These are phyloP conservation scores for Psylliodes chrysocephalus DNA, from an alignment of 2,888 invertebrate genomes.

Conservation along the genomic window DNA sequence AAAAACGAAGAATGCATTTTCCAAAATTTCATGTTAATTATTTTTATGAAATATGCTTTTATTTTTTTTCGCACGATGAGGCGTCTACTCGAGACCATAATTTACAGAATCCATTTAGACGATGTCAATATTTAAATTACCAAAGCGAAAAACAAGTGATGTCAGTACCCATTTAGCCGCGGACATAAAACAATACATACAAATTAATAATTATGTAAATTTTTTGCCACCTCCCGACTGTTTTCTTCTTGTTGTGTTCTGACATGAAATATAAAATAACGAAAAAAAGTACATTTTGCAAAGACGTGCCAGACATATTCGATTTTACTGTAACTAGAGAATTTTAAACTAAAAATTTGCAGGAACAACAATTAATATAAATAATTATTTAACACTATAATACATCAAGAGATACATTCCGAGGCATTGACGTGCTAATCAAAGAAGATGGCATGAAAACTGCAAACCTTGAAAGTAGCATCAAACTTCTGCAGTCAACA, in stretches of 20 bases:
- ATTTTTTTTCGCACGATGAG: neutral
- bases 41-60: neutral
- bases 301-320: no score
- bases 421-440: no score
- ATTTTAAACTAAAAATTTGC: no score
- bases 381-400: no score
- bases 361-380: no score
- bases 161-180: neutral
- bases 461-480: no score
- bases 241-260: neutral
- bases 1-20: no score
- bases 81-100: neutral
- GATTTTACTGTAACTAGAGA: no score
- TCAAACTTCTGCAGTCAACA: no score
- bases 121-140: slow-evolving; percentile 24
- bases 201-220: slow-evolving; percentile 28
- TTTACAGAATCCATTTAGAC: slow-evolving; percentile 10
- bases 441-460: no score
- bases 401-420: no score
- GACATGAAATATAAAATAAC: slow-evolving; percentile 5
- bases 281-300: no score
- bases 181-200: slow-evolving; percentile 14
- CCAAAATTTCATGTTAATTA: neutral
- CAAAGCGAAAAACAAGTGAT: slow-evolving; percentile 4
- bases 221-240: slow-evolving; percentile 10